A percentile compares a stretch with the other conserved stretches of the same genome.
Conservation (phyloP, 2,888 invertebrate genomes). For the Rotaria magnacalcarata region DNA sequence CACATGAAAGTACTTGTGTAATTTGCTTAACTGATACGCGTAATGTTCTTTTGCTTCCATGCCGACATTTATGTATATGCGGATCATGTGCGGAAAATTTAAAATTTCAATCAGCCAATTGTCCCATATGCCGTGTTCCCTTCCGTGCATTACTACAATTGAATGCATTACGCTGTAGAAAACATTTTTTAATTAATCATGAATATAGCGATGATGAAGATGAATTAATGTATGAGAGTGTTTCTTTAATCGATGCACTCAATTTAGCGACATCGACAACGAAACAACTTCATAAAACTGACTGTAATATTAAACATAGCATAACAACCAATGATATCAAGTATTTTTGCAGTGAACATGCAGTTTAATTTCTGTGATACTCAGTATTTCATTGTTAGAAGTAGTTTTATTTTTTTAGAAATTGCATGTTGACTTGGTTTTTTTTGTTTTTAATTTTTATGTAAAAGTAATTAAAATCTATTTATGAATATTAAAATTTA, state of each 20-base stretch:
- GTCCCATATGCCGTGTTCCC: conserved; percentile 96
- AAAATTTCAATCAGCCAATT: conserved; percentile 75
- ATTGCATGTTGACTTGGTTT: neutral
- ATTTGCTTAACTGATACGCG: conserved; percentile 98
- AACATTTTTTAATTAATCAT: neutral
- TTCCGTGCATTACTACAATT: conserved; percentile 93
- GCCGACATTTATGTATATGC: conserved; percentile 90
- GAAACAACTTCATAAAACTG: neutral
- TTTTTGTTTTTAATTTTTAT: neutral
- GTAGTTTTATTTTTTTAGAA: neutral
- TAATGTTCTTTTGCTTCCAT: conserved; percentile 92
- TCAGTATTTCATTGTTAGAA: neutral
- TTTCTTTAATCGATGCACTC: neutral
- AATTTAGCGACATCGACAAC: neutral
- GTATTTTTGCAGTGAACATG: conserved; percentile 3
- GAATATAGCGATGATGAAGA: neutral
- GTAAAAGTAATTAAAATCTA: too few species aligned
- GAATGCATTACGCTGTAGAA: conserved; percentile 58
- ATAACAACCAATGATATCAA: conserved; percentile 2
- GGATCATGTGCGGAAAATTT: conserved; percentile 93
- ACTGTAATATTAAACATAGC: neutral
- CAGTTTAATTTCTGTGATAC: conserved; percentile 9
- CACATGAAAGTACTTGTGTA: conserved; percentile 93
- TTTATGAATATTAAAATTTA: too few species aligned
- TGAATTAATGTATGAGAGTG: neutral